Base-by-base conservation (phyloP, 2,113 vertebrate species). In the Platichthys flesus region DNA sequence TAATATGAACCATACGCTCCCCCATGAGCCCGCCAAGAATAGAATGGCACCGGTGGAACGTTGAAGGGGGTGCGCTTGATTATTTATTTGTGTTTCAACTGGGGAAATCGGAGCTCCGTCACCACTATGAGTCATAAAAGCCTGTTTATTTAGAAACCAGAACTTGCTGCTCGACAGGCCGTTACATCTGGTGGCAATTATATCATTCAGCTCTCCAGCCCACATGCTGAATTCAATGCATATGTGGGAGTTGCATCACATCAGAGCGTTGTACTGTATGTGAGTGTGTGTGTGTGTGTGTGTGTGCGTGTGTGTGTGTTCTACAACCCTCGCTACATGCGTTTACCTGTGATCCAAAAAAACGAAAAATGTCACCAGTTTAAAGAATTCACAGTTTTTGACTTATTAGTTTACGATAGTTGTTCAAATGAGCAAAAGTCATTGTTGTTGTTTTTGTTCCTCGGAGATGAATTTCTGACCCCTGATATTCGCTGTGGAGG, bases 41-140 rank as follows among this genome's bases (percentile, higher is more conserved):
- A 81, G 78, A 84, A 87, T 70, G 71, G 83, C 84, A 88, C 86
- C 67, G 84, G 82, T 74, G 65, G 76, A 86, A 83, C 79, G 55
- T 69, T 76, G 84, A 47, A 47, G 87, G 89, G 86, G 89, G 88
- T 81, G 81, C 76, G 79, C 78, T 82, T 80, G 84, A 87, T 93
- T 93, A 94, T 93, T 94, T 95, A 93, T 94, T 94, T 95, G 91
- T 91, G 90, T 93, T 93, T 88, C 77, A 84, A 89, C 76, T 84
- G 77, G 35, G 89, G 87, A 91, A 93, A 93, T 90, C 79, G 63
- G 93, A 92, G 83, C 86, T 87, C 88, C 54, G 78, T 91, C 87
- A 88, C 87, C 88, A 88, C 91, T 73, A 75, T 86, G 90, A 89
- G 72, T 95, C 94, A 94, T 89, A 91, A 90, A 92, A 89, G 84